Base-by-base conservation (phyloP, 1,140 invertebrate species). In the Procambarus virginalis region DNA sequence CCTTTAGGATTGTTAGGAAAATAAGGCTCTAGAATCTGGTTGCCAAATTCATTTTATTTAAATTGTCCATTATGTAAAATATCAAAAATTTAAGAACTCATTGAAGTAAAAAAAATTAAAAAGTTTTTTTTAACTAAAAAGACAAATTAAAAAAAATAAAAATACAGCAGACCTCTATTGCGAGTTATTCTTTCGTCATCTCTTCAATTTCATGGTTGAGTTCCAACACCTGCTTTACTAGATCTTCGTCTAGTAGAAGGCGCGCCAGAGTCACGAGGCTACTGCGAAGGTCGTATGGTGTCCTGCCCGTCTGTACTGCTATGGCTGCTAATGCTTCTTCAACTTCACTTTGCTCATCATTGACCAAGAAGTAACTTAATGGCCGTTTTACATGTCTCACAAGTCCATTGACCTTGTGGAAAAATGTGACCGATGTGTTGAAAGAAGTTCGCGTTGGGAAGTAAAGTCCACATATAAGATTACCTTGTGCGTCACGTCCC, bases 381-480 rank as follows among this genome's bases (percentile, higher is more conserved):
- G 91, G 95, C 73, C 97, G 94, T 93, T 97, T 97, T 70, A 96
- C 94, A 87, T 96, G 95, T 91, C 95, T 95, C 92, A 96, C 96
- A 17, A 81, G 49, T 12, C 95, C 96, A 86, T 94, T 94, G 92
- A 94, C 95, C 34, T 95, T 95, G 92, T 97, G 96, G 93, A 97
- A 97, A 94, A 98, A 97, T 92, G 97, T 95, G 22, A 89, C n/a
- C 22, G 22, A 22, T 12, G 88, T 89, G 8, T 64, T 48, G 75
- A 96, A 94, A 58, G 94, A 94, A 14, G 88, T 92, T 68, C 92
- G 82, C 9, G 94, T 88, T 22, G 96, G 96, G 93, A 98, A 98
- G 94, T 98, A 98, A 81, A 98, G 94, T 9, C 97, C 97, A 85
- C 97, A 97, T 10, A 95, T 95, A 4, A 98, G 94, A 84, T 96